Evolutionary conservation across 2,888 invertebrate species (phyloP), one percentile per base, ranked within the genome.

Genomic region (Hyposoter didymator): DNA sequence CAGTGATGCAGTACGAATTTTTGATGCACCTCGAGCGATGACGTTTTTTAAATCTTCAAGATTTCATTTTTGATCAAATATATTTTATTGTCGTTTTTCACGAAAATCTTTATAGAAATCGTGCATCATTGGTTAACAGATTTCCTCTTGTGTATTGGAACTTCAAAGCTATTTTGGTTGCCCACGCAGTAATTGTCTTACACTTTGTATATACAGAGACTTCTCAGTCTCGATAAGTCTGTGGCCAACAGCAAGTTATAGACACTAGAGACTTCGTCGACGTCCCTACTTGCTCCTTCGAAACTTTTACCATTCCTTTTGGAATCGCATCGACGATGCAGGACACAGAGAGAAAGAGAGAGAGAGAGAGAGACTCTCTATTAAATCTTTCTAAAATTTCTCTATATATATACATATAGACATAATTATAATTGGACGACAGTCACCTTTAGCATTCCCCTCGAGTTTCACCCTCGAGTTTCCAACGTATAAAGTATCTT

Each of bases 401-500:
- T 28, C 1, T 28, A 28, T 39, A 39, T 28, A 2, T 39, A 39
- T 28, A 2, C 19, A n/a, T 32, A 55, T 22, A n/a, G 19, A 47
- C 28, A 69, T 43, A 43, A 55, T 55, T 39, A 59, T 55, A 67
- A 55, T 78, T 17, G 45, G n/a, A 39, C 62, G 7, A 35, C 35
- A 70, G 64, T 32, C 17, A 55, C 49, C 73, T 59, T 45, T 28
- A 47, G 8, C 78, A 70, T 87, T 84, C 84, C 86, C 59, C 80
- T 82, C 85, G 88, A 47, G 22, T 88, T 90, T 90, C 88, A 88
- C 87, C 76, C 76, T 80, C 84, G 88, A 89, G 86, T 90, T 90
- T 84, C 62, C 81, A 72, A 85, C 84, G 87, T 87, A 80, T 73
- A 85, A 89, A 89, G 89, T 91, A 90, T 90, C 91, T 90, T 91